phyloP scores from a whole-genome alignment of 2,888 invertebrate genomes.

The Cyclophora albipunctata region DNA sequence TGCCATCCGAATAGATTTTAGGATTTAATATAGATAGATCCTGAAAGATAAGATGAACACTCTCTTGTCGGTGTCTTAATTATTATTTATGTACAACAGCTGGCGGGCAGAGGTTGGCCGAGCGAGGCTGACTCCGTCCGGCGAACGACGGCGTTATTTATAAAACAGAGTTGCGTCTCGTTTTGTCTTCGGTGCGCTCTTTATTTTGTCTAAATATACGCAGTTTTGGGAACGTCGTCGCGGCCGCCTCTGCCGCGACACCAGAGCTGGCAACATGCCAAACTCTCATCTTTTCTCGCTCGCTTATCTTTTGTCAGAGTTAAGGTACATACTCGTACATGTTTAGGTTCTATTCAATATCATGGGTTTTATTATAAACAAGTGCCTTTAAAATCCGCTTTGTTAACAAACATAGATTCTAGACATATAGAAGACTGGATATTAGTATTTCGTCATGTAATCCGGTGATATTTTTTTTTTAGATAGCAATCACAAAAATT shows the following conservation, averaged over 20 bases:
- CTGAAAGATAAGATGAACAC: conserved; percentile 35
- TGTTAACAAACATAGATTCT: no score
- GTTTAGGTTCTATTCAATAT: background rate
- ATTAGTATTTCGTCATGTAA: no score
- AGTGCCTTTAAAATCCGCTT: no score
- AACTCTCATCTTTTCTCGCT: conserved; percentile 54
- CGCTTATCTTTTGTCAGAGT: conserved; percentile 52
- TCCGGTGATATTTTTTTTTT: no score
- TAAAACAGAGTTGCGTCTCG: conserved; percentile 75
- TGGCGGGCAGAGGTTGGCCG: conserved; percentile 68
- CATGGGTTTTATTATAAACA: background rate
- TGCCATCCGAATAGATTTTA: conserved; percentile 4
- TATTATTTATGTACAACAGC: conserved; percentile 75
- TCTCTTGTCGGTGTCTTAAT: conserved; percentile 68
- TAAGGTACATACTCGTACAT: conserved; percentile 17
- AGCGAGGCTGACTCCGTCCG: conserved; percentile 63
- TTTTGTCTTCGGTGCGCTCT: conserved; percentile 74
- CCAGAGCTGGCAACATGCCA: conserved; percentile 59
- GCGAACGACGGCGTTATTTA: conserved; percentile 72
- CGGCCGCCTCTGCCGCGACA: conserved; percentile 64
- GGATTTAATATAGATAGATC: conserved; percentile 22
- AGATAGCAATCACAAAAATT: conserved; percentile 17
- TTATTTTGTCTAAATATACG: conserved; percentile 77
- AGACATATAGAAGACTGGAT: no score
- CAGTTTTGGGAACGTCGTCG: conserved; percentile 74